Evolutionary conservation across 2,888 invertebrate species (phyloP), one percentile per base, ranked within the genome.

Genomic region (Pocota personata): DNA sequence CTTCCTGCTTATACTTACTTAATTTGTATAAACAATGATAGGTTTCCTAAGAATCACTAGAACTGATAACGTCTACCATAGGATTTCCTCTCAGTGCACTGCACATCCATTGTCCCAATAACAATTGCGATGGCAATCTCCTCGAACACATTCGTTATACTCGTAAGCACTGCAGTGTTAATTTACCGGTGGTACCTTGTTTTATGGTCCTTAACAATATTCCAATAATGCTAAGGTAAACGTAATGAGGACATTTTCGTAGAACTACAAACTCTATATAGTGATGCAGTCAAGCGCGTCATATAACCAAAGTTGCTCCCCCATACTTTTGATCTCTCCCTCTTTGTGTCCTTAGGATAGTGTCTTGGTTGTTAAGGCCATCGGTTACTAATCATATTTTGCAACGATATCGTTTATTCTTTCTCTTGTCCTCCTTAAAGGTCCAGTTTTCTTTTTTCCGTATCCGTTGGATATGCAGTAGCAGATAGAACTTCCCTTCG

Each of bases 161-260:
- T 62, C 37, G 16, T 66, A 60, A 24, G 66, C n/a, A n/a, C n/a
- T n/a, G n/a, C n/a, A n/a, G n/a, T n/a, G n/a, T n/a, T n/a, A n/a
- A n/a, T 52, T 66, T 37, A 60, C 60, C 27, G 46, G 66, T 75
- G 69, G 69, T 24, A 24, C 27, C 40, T 60, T 40, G 46, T 72
- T 46, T 27, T 60, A 27, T 14, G 1, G 52, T 64, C 57, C 30
- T 52, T 46, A 48, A 69, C 55, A 57, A 73, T 75, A 57, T 57
- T 67, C 50, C 64, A 73, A 73, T 73, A 27, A 78, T 24, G 48
- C 55, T 58, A 19, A 35, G 48, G 62, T 77, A 50, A 79, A 71
- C 69, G 14, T 69, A 64, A 83, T 83, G 48, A 75, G 57, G 69
- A 55, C 75, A 67, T 55, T 48, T 30, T 14, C 35, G 37, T 16